Percentiles rank a stretch among this genome's conserved stretches.
phyloP scores from a whole-genome alignment of 2,113 vertebrate genomes.

The Sylvia atricapilla region DNA sequence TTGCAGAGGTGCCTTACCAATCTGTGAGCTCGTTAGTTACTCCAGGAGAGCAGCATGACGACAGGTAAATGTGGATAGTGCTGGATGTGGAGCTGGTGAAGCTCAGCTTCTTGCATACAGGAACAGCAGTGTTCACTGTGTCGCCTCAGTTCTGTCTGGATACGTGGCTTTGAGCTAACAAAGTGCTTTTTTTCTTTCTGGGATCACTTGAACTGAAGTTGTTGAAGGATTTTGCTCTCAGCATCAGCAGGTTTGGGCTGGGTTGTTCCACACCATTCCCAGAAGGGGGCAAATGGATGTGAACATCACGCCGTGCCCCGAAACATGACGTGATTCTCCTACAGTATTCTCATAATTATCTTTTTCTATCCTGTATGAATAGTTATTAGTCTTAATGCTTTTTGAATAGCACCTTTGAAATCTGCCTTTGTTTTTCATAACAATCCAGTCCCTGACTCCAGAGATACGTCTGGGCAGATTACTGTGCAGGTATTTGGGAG shows the following conservation, averaged over 20 bases:
- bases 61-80: background rate
- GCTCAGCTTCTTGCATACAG: background rate
- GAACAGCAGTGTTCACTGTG: background rate
- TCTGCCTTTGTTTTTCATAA: constrained; percentile 38
- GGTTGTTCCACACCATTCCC: background rate
- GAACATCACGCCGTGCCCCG: background rate
- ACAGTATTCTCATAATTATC: constrained; percentile 26
- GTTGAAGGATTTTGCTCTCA: background rate
- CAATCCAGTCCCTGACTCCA: background rate
- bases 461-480: constrained; percentile 67
- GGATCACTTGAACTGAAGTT: background rate
- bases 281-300: constrained; percentile 31
- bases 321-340: background rate
- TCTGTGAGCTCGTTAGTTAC: background rate
- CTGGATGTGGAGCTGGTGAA: background rate
- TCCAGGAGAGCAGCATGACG: background rate
- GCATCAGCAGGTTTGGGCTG: background rate
- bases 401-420: constrained; percentile 45
- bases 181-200: background rate
- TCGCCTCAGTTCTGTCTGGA: background rate
- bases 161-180: background rate
- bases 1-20: background rate
- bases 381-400: constrained; percentile 55
- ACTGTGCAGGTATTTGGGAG: constrained; percentile 29
- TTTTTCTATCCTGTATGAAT: constrained; percentile 54